phyloP scores from a whole-genome alignment of 2,797 vertebrate genomes.

The Poecilia picta region DNA sequence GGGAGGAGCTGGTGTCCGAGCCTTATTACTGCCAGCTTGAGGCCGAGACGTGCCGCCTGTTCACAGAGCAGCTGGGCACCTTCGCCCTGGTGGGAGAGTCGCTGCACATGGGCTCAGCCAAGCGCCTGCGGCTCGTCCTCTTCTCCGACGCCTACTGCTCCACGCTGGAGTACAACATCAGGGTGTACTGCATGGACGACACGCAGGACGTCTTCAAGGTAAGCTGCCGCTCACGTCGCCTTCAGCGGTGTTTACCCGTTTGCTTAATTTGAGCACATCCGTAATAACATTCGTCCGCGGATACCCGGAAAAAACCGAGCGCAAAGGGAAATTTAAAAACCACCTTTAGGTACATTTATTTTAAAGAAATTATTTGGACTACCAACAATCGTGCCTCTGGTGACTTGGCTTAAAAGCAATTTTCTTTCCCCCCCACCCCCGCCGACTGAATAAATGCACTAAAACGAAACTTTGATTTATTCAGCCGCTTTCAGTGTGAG shows the following conservation, averaged over 20 bases:
- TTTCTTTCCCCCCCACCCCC: background rate
- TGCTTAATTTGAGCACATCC: background rate
- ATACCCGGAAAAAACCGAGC: background rate
- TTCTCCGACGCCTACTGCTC: slow-evolving; percentile 94
- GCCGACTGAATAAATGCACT: background rate
- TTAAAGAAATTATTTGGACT: background rate
- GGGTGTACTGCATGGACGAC: slow-evolving; percentile 97
- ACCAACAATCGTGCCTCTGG: background rate
- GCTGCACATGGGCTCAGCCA: slow-evolving; percentile 94
- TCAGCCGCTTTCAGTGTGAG: background rate
- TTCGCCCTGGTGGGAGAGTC: slow-evolving; percentile 97
- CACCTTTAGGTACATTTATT: background rate
- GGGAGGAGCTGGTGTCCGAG: slow-evolving; percentile 89
- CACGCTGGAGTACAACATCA: slow-evolving; percentile 95
- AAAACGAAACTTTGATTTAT: background rate
- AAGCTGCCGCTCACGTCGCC: slow-evolving; percentile 21
- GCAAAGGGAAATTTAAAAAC: background rate
- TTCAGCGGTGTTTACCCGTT: background rate
- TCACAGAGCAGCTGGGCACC: slow-evolving; percentile 96
- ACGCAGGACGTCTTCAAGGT: slow-evolving; percentile 97
- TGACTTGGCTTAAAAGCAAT: background rate
- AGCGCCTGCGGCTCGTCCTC: slow-evolving; percentile 94
- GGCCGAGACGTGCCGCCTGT: slow-evolving; percentile 90
- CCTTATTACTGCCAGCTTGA: slow-evolving; percentile 98
- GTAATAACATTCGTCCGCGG: background rate